These are phyloP conservation scores for Amblyraja radiata DNA, from an alignment of 2,797 vertebrate species.

Conservation along the genomic window DNA sequence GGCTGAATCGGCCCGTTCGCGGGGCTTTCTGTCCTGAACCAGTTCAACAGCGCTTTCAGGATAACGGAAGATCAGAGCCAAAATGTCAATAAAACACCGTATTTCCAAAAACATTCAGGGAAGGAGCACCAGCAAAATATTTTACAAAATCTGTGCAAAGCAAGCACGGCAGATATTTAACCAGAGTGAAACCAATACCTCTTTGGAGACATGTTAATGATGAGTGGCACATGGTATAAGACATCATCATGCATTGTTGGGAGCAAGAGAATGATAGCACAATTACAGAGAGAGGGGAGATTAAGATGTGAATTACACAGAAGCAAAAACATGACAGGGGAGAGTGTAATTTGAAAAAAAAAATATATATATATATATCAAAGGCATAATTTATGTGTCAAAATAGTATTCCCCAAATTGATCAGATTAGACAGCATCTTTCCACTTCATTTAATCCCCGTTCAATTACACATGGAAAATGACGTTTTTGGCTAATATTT, in stretches of 20 bases:
- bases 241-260: constrained; percentile 64
- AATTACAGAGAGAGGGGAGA: constrained; percentile 69
- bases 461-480: constrained; percentile 65
- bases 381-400: constrained; percentile 74
- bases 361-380: constrained; percentile 57
- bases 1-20: no score
- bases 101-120: constrained; percentile 49
- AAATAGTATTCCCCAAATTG: constrained; percentile 69
- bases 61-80: no score
- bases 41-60: no score
- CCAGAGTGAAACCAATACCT: constrained; percentile 57
- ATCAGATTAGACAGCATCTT: constrained; percentile 66
- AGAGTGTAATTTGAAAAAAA: constrained; percentile 69
- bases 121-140: constrained; percentile 48
- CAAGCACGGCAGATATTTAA: constrained; percentile 64
- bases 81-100: constrained; percentile 38
- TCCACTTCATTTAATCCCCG: constrained; percentile 68
- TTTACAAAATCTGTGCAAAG: constrained; percentile 55
- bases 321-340: constrained; percentile 64
- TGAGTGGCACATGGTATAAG: constrained; percentile 69
- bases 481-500: constrained; percentile 57
- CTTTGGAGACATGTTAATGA: constrained; percentile 64
- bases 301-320: constrained; percentile 67
- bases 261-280: constrained; percentile 68
- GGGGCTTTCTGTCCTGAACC: no score